Evolutionary conservation across 2,888 invertebrate species (phyloP).

Genomic region (Drosophila aldrichi): DNA sequence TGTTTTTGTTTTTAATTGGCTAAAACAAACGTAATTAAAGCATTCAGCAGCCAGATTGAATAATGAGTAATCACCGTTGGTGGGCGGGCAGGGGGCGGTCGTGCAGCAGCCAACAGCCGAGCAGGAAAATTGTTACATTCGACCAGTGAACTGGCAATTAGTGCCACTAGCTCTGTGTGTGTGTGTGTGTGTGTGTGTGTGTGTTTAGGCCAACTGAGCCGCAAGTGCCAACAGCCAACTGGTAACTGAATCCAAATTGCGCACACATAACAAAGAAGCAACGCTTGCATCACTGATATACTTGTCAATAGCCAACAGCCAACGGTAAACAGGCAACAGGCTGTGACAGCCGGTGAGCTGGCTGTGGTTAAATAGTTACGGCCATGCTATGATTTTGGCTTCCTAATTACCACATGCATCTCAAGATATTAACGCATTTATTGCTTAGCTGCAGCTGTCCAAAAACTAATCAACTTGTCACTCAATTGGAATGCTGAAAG

Average conservation of each 20-base stretch:
- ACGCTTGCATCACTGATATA: conserved; percentile 47
- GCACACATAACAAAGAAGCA: conserved; percentile 1
- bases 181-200: not conserved
- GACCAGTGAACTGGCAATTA: conserved; percentile 53
- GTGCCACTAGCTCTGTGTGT: not conserved
- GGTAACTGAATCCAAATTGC: conserved; percentile 1
- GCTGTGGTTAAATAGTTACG: conserved; percentile 5
- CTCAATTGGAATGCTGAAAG: not conserved
- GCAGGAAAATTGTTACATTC: not conserved
- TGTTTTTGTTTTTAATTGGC: conserved; percentile 71
- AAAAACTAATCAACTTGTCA: not conserved
- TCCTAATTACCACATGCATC: not conserved
- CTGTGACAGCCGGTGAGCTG: too few relatives aligned
- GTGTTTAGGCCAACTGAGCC: not conserved
- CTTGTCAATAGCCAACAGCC: conserved; percentile 13
- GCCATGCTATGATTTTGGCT: not conserved
- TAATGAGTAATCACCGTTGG: conserved; percentile 61
- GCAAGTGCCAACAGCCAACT: not conserved
- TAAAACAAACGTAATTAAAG: conserved; percentile 72
- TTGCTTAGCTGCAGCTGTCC: not conserved
- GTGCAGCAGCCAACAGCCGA: not conserved
- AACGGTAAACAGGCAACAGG: not conserved
- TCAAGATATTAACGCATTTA: conserved; percentile 2
- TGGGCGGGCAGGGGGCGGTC: not conserved
- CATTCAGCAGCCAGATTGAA: conserved; percentile 71